Evolutionary conservation across 2,888 invertebrate species (phyloP).

Genomic region (Campoplex nolae): DNA sequence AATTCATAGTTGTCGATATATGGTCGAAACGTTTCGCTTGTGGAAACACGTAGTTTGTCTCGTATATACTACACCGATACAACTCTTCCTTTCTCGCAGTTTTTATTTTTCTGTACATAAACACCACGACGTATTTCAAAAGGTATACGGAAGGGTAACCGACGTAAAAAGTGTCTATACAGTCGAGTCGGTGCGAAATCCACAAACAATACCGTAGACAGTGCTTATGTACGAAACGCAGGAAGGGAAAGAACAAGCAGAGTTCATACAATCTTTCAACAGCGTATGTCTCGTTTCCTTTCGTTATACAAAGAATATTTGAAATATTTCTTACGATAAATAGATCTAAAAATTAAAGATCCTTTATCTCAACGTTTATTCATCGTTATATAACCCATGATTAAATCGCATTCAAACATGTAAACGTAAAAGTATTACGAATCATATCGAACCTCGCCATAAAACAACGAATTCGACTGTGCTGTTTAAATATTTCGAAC

Average conservation of each 20-base stretch:
- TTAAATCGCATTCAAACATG: neutral
- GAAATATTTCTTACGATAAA: neutral
- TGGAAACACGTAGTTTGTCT: conserved; percentile 20
- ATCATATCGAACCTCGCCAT: neutral
- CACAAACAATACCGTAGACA: conserved; percentile 19
- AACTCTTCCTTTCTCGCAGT: neutral
- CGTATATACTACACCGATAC: neutral
- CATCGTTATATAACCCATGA: neutral
- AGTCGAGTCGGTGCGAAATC: conserved; percentile 13
- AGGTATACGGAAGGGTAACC: neutral
- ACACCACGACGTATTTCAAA: conserved; percentile 24
- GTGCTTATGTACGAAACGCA: conserved; percentile 2
- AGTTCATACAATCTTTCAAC: neutral
- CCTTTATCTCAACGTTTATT: neutral
- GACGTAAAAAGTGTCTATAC: conserved; percentile 11
- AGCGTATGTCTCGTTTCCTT: neutral
- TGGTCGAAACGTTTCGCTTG: neutral
- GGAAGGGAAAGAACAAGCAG: conserved; percentile 24
- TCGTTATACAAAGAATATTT: neutral
- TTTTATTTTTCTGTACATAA: neutral
- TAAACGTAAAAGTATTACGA: neutral
- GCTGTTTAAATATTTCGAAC: too few relatives aligned
- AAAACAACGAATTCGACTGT: neutral
- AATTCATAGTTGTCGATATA: neutral
- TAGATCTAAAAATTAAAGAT: neutral